Conservation (phyloP, 2,888 invertebrate genomes). For the Synergus gifuensis region DNA sequence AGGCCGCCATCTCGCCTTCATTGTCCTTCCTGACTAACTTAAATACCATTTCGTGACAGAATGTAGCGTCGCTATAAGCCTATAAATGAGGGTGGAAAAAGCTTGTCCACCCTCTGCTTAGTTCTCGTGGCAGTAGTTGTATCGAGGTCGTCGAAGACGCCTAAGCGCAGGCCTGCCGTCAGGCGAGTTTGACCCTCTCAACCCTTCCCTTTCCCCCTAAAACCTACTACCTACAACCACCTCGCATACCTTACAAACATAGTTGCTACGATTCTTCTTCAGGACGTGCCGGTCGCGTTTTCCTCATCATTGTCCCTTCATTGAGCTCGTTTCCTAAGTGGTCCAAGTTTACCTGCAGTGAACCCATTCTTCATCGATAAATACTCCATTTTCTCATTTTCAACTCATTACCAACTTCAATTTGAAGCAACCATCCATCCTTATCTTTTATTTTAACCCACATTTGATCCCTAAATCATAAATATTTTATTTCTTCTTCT, state of each 20-base stretch:
- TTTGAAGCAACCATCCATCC: too few relatives aligned
- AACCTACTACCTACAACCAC: constrained; percentile 42
- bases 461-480: too few relatives aligned
- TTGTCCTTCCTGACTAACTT: constrained; percentile 16
- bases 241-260: constrained; percentile 45
- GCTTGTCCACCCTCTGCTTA: constrained; percentile 32
- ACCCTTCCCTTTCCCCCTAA: constrained; percentile 49
- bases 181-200: constrained; percentile 51
- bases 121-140: constrained; percentile 51
- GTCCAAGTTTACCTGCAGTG: constrained; percentile 26
- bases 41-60: constrained; percentile 35
- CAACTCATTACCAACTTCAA: too few relatives aligned
- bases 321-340: constrained; percentile 30
- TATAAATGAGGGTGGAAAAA: constrained; percentile 37
- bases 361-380: constrained; percentile 18
- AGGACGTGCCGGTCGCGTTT: constrained; percentile 38
- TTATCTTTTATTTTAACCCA: too few relatives aligned
- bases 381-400: background rate
- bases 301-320: constrained; percentile 22
- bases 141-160: constrained; percentile 63
- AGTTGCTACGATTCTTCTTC: constrained; percentile 42
- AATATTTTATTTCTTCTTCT: too few relatives aligned
- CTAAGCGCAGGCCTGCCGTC: constrained; percentile 64
- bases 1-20: background rate
- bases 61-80: constrained; percentile 25